Conservation (phyloP, 2,113 vertebrate genomes). For the Potamarius usumacintae region DNA sequence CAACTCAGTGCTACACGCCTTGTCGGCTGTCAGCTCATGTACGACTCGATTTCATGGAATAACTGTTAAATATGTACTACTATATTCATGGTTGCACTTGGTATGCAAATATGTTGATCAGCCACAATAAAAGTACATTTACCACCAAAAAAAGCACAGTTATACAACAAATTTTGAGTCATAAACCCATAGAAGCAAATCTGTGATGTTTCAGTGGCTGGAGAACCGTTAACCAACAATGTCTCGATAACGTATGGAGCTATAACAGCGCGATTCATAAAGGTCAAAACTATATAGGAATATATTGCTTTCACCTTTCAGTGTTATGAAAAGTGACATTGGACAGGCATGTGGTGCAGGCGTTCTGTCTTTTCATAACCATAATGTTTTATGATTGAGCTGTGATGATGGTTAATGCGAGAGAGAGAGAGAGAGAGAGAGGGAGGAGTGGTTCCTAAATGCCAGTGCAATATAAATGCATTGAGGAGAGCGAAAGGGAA, state of each 20-base stretch:
- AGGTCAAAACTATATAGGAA: conserved; percentile 31
- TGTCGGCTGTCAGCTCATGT: too few relatives aligned
- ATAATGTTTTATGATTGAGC: conserved; percentile 64
- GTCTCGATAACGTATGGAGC: not conserved
- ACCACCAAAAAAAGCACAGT: not conserved
- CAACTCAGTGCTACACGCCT: too few relatives aligned
- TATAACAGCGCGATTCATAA: conserved; percentile 19
- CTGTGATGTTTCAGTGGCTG: not conserved
- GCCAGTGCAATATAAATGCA: conserved; percentile 68
- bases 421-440: conserved; percentile 49
- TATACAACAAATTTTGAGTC: not conserved
- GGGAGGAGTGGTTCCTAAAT: conserved; percentile 65
- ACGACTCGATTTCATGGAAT: too few relatives aligned
- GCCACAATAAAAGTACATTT: not conserved
- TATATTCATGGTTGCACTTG: not conserved
- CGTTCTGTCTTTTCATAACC: conserved; percentile 62
- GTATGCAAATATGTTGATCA: not conserved
- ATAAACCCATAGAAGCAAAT: not conserved
- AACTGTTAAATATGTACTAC: not conserved
- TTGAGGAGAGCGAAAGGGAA: conserved; percentile 67
- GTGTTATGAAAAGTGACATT: conserved; percentile 39
- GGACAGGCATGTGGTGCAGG: conserved; percentile 37
- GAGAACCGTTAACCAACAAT: conserved; percentile 19
- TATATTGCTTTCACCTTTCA: conserved; percentile 37
- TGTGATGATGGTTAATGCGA: conserved; percentile 68